Evolutionary conservation across 1,140 invertebrate species (phyloP).

Genomic region (Plodia interpunctella): DNA sequence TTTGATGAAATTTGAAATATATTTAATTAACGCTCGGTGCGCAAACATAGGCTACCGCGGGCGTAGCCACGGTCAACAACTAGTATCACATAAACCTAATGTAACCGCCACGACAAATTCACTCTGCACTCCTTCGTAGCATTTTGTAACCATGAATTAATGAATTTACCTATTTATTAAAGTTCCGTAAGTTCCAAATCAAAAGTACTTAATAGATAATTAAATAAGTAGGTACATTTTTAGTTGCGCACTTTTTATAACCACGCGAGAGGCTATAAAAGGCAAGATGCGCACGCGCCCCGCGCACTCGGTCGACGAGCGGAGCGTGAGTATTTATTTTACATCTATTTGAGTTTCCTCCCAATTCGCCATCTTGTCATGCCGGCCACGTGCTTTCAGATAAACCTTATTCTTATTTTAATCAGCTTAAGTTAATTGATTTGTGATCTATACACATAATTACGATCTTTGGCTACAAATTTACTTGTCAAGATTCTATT

Average conservation of each 20-base stretch:
- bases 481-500: neutral
- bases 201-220: too few relatives aligned
- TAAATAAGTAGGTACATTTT: neutral
- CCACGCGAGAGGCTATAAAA: constrained; percentile 33
- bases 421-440: constrained; percentile 2
- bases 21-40: too few relatives aligned
- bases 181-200: too few relatives aligned
- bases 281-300: constrained; percentile 15
- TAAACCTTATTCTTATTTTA: constrained; percentile 3
- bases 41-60: too few relatives aligned
- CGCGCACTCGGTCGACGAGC: constrained; percentile 44
- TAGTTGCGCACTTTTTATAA: constrained; percentile 18
- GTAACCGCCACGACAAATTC: too few relatives aligned
- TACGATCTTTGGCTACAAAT: neutral
- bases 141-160: too few relatives aligned
- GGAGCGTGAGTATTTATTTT: constrained; percentile 43
- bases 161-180: too few relatives aligned
- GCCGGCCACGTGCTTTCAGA: neutral
- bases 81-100: too few relatives aligned
- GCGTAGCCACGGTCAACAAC: too few relatives aligned
- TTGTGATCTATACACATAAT: neutral
- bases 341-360: constrained; percentile 6
- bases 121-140: too few relatives aligned
- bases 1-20: too few relatives aligned
- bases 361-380: constrained; percentile 26